phyloP scores from a whole-genome alignment of 2,797 vertebrate genomes.

The Sebastiscus tertius region DNA sequence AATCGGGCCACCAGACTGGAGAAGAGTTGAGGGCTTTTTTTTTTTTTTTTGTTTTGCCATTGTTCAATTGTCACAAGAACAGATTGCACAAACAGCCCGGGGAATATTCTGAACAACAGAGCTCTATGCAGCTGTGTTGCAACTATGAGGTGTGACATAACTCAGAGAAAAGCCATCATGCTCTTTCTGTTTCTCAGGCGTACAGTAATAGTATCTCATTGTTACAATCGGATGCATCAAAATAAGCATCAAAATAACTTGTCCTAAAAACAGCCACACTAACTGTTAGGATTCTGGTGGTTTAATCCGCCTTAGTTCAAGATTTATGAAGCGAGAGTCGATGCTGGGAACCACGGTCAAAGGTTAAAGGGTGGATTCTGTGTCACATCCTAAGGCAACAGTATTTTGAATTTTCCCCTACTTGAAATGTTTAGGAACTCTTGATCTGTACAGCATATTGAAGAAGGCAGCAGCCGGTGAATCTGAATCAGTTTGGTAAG shows the following conservation, averaged over 20 bases:
- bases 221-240: neutral
- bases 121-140: slow-evolving; percentile 26
- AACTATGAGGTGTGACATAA: slow-evolving; percentile 33
- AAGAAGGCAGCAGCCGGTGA: slow-evolving; percentile 55
- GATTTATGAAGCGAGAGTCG: neutral
- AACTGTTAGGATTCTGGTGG: neutral
- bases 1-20: neutral
- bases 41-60: neutral
- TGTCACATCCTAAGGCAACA: slow-evolving; percentile 22
- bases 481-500: slow-evolving; percentile 56
- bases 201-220: neutral
- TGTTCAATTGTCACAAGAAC: slow-evolving; percentile 35
- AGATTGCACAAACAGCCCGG: slow-evolving; percentile 37
- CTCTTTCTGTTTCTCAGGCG: neutral
- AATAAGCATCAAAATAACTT: neutral
- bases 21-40: neutral
- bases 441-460: slow-evolving; percentile 43
- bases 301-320: neutral
- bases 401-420: slow-evolving; percentile 36
- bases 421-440: slow-evolving; percentile 56
- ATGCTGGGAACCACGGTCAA: neutral
- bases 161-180: slow-evolving; percentile 3
- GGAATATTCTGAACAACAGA: slow-evolving; percentile 36
- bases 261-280: neutral
- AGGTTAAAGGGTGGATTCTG: slow-evolving; percentile 25